Base-by-base conservation (phyloP, 2,888 invertebrate genomes). In the Polymixis lichenea region DNA sequence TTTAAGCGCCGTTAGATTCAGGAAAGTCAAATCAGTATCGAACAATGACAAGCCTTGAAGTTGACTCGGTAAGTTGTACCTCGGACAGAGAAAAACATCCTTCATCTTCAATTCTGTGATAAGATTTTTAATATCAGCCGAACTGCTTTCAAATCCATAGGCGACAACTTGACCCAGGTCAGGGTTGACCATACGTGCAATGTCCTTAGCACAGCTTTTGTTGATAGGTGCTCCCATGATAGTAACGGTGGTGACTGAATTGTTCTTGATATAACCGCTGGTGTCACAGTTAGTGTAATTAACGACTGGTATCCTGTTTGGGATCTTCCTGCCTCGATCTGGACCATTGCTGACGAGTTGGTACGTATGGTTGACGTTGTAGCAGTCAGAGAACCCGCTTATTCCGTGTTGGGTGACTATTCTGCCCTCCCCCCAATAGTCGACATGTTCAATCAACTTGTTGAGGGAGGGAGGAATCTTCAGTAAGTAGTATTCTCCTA, bases 381-480 rank as follows among this genome's bases (percentile, higher is more conserved):
- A 93, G 55, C 92, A 90, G 66, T 91, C 83, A 0, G 84, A 6
- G 75, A 91, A 93, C 0, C 93, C 93, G 38, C 89, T 91, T 28
- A 51, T 66, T 0, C 88, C 90, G 0, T 46, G 66, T 7, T 74
- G n/a, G 0, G 83, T 53, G 0, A 72, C 72, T 2, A 92, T 89
- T 69, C 84, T 88, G 0, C 93, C 93, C 72, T 93, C 92, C 5
- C 93, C 93, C 93, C 93, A 93, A 60, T 93, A 93, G 82, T 93
- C 92, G 1, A 93, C 89, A 68, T 90, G 90, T 5, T 92, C 89
- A 7, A 93, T 76, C 6, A 91, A 68, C 5, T 79, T 51, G 0
- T 82, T 75, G 0, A 56, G 51, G 0, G 80, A 61, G 6, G 19
- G 19, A 13, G 93, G 93, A 51, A 93, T 77, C 80, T 90, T 90